These are phyloP conservation scores for Agelas oroides DNA, from an alignment of 37 sponge, comb jelly and placozoan genomes.

Conservation along the genomic window DNA sequence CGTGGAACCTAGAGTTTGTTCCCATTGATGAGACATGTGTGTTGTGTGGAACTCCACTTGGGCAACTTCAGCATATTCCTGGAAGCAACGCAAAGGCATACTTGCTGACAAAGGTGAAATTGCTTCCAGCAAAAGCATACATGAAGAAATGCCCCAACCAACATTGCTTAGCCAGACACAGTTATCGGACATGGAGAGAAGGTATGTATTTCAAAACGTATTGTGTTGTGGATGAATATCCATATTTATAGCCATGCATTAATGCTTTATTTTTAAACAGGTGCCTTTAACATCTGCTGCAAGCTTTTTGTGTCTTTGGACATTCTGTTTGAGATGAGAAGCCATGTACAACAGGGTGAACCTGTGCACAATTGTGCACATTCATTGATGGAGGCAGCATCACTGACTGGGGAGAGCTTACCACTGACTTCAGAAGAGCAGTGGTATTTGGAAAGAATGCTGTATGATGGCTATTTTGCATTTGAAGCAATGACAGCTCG, in stretches of 20 bases:
- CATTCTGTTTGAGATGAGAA: constrained; percentile 8
- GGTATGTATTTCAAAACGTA: not conserved
- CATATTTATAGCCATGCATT: not conserved
- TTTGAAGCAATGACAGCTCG: constrained; percentile 2
- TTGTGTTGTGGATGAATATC: not conserved
- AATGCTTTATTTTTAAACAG: no score
- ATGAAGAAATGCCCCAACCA: constrained; percentile 1
- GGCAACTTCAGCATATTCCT: not conserved
- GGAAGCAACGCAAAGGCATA: not conserved
- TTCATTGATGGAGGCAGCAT: not conserved
- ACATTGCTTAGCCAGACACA: not conserved
- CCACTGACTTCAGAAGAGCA: not conserved
- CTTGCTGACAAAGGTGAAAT: not conserved
- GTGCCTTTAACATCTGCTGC: no score
- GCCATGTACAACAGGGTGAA: not conserved
- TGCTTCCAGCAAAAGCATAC: not conserved
- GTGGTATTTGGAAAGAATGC: not conserved
- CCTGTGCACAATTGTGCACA: not conserved
- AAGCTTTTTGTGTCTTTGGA: constrained; percentile 9
- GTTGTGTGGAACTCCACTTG: not conserved
- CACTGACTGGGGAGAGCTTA: not conserved
- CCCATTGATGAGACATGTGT: not conserved
- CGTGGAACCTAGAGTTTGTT: no score
- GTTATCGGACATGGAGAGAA: not conserved
- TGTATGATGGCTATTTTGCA: constrained; percentile 34